Percentiles rank a stretch among this genome's conserved stretches.
phyloP scores from a whole-genome alignment of 2,888 invertebrate genomes.

The Epinotia demarniana region DNA sequence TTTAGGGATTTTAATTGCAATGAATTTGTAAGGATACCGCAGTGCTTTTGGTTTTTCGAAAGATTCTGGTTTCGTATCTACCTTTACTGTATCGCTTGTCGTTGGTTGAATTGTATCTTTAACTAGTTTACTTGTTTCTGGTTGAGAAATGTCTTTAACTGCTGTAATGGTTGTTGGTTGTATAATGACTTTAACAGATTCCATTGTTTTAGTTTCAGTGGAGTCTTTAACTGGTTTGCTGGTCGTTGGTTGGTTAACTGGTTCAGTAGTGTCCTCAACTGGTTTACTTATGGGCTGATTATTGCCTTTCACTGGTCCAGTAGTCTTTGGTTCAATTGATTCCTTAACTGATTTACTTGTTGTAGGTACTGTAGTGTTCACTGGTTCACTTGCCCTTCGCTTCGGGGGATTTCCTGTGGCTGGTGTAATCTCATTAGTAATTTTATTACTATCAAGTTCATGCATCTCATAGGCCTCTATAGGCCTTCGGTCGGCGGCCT shows the following conservation, averaged over 20 bases:
- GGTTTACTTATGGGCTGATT: background rate
- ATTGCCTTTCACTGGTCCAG: background rate
- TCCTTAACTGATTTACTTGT: background rate
- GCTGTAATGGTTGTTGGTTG: background rate
- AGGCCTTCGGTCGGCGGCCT: slow-evolving; percentile 3
- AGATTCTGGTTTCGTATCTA: slow-evolving; percentile 7
- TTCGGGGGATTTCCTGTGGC: background rate
- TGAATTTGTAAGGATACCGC: slow-evolving; percentile 38
- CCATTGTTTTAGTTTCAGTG: background rate
- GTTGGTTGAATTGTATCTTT: slow-evolving; percentile 3
- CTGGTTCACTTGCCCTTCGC: background rate
- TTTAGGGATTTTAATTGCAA: slow-evolving; percentile 40
- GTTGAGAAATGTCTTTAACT: background rate
- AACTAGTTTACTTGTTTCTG: background rate
- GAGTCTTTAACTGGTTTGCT: background rate
- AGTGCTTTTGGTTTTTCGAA: background rate
- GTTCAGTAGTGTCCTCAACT: background rate
- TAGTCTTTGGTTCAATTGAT: background rate
- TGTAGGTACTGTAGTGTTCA: background rate
- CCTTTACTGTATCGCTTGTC: background rate
- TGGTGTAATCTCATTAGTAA: background rate
- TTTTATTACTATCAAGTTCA: slow-evolving; percentile 2
- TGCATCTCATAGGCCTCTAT: slow-evolving; percentile 4
- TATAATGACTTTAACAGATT: background rate
- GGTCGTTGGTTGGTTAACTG: background rate